A percentile compares a stretch with the other conserved stretches of the same genome.
phyloP scores from a whole-genome alignment of 2,888 invertebrate species.

The Drosophila leonis region DNA sequence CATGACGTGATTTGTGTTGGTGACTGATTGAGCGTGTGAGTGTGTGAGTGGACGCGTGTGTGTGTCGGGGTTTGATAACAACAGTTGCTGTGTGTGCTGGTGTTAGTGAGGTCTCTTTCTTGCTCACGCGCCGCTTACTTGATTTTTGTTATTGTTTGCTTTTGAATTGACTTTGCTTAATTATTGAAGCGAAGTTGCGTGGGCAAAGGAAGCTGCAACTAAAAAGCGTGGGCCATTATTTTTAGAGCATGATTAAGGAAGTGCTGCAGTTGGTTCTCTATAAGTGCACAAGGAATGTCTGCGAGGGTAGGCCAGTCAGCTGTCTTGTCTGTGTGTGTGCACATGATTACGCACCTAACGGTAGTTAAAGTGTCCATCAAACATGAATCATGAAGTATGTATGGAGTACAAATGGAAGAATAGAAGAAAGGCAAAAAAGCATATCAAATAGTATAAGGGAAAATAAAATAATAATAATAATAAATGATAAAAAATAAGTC shows the following conservation, averaged over 20 bases:
- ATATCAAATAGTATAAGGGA: too few species aligned
- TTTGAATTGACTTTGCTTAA: constrained; percentile 55
- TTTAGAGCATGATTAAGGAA: constrained; percentile 42
- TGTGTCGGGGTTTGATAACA: constrained; percentile 53
- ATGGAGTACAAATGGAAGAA: not conserved
- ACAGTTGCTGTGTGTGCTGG: constrained; percentile 29
- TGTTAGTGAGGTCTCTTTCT: constrained; percentile 18
- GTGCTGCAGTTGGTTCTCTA: constrained; percentile 25
- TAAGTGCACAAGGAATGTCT: constrained; percentile 21
- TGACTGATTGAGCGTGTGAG: constrained; percentile 19
- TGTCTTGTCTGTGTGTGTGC: constrained; percentile 2
- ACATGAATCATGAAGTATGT: not conserved
- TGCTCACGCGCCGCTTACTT: constrained; percentile 10
- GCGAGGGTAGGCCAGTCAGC: constrained; percentile 6
- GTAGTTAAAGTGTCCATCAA: not conserved
- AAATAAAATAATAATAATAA: not conserved
- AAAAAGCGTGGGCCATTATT: constrained; percentile 29
- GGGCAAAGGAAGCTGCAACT: constrained; percentile 40
- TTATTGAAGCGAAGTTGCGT: constrained; percentile 52
- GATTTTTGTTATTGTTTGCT: constrained; percentile 49
- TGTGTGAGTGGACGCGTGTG: constrained; percentile 21
- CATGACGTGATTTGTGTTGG: constrained; percentile 60
- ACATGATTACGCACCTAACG: not conserved
- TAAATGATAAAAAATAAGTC: too few species aligned
- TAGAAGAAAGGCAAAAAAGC: not conserved